Evolutionary conservation across 2,888 invertebrate genomes (phyloP).

Genomic region (Macropis europaea): DNA sequence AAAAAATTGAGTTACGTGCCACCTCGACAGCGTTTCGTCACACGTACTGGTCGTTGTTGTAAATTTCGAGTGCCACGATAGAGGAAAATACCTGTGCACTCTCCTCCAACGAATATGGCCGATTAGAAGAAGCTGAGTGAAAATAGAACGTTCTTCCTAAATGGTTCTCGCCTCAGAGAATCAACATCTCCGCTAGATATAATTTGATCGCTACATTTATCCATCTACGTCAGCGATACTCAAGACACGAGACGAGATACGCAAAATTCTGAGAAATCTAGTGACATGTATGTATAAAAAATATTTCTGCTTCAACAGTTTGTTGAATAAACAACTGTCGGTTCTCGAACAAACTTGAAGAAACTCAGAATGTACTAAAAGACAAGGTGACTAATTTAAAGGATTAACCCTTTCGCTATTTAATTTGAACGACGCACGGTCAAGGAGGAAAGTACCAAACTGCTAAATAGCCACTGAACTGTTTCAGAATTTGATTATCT

Average conservation of each 20-base stretch:
- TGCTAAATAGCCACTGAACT: no score
- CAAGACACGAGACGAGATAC: background rate
- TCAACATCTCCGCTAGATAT: slow-evolving; percentile 10
- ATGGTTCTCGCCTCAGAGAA: background rate
- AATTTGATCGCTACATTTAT: slow-evolving; percentile 5
- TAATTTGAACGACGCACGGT: no score
- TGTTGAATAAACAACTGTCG: no score
- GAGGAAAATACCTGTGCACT: background rate
- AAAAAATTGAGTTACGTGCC: slow-evolving; percentile 53
- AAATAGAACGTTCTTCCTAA: slow-evolving; percentile 14
- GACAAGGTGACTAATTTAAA: no score
- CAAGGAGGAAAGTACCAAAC: no score
- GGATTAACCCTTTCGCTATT: no score
- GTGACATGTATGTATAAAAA: no score
- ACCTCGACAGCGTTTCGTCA: slow-evolving; percentile 32
- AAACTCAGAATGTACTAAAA: no score
- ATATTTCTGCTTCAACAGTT: no score
- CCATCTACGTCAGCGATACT: background rate
- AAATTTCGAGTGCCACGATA: slow-evolving; percentile 4
- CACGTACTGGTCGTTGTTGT: slow-evolving; percentile 46
- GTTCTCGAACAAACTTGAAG: no score
- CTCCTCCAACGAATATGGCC: slow-evolving; percentile 30
- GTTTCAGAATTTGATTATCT: no score
- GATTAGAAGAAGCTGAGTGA: slow-evolving; percentile 37
- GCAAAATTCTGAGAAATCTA: background rate